These are phyloP conservation scores for Anolis sagrei DNA, from an alignment of 2,113 vertebrate genomes.

Conservation along the genomic window DNA sequence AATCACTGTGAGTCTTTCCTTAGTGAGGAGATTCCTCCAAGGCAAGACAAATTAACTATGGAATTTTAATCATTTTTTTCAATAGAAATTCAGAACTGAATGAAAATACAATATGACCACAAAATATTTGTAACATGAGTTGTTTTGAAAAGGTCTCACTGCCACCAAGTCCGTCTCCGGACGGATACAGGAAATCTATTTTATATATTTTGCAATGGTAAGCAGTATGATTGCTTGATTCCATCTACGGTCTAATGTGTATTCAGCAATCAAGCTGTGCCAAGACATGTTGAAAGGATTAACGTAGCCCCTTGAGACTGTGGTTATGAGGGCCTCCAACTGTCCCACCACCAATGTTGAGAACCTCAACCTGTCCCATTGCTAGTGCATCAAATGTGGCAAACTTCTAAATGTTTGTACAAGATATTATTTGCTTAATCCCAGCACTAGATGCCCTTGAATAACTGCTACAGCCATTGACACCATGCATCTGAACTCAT, in stretches of 20 bases:
- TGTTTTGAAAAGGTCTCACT: not conserved
- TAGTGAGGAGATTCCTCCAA: not conserved
- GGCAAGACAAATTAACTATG: conserved; percentile 6
- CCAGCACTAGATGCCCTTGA: too few species aligned
- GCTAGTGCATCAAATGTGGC: too few species aligned
- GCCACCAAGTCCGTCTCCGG: too few species aligned
- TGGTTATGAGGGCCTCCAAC: too few species aligned
- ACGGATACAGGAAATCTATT: not conserved
- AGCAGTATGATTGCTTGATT: not conserved
- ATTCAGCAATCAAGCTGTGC: conserved; percentile 7
- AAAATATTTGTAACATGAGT: not conserved
- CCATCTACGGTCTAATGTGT: not conserved
- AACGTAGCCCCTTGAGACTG: not conserved
- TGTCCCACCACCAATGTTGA: too few species aligned
- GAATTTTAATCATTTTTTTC: conserved; percentile 6
- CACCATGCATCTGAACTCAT: too few species aligned
- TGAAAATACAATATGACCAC: not conserved
- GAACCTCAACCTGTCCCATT: too few species aligned
- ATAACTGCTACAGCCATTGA: too few species aligned
- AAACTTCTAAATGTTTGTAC: too few species aligned
- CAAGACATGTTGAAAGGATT: not conserved
- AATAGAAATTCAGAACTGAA: not conserved
- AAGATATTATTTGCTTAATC: too few species aligned
- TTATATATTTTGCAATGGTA: not conserved
- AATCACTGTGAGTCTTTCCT: not conserved